Percentiles rank a stretch among this genome's conserved stretches.
phyloP scores from a whole-genome alignment of 2,113 vertebrate genomes.

The Ranitomeya variabilis region DNA sequence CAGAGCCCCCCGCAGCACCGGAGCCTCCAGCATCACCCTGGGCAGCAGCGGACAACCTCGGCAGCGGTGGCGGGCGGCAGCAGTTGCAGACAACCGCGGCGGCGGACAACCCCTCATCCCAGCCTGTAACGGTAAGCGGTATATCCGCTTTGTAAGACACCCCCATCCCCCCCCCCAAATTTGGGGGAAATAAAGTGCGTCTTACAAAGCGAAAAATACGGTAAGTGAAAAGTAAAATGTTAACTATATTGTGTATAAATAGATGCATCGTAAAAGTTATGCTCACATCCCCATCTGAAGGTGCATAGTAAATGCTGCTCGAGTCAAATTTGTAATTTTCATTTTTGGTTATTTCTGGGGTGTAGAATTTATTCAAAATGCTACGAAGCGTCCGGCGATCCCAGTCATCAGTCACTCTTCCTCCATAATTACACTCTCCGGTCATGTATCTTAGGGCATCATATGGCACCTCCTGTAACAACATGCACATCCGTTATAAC shows the following conservation, averaged over 20 bases:
- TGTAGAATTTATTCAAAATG: conserved; percentile 82
- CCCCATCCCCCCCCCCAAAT: no score
- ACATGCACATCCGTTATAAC: background rate
- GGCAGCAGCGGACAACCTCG: no score
- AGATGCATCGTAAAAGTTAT: background rate
- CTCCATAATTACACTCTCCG: conserved; percentile 84
- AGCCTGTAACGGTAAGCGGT: no score
- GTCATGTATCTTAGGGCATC: conserved; percentile 84
- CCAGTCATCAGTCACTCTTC: conserved; percentile 85
- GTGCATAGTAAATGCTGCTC: conserved; percentile 80
- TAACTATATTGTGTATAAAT: background rate
- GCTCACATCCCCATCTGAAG: conserved; percentile 75
- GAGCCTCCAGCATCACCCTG: no score
- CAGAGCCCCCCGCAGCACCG: no score
- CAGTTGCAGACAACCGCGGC: no score
- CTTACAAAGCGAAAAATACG: no score
- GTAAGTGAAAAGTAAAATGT: no score
- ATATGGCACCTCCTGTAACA: conserved; percentile 77
- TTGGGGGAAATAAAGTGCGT: no score
- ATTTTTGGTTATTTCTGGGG: conserved; percentile 67
- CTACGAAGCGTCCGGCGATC: conserved; percentile 78
- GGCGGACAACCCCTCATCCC: no score
- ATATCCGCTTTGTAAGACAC: no score
- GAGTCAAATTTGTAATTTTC: conserved; percentile 79
- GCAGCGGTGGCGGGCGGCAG: no score